A percentile compares a stretch with the other conserved stretches of the same genome.
phyloP scores from a whole-genome alignment of 2,797 vertebrate species.

The Chloroceryle amazona region DNA sequence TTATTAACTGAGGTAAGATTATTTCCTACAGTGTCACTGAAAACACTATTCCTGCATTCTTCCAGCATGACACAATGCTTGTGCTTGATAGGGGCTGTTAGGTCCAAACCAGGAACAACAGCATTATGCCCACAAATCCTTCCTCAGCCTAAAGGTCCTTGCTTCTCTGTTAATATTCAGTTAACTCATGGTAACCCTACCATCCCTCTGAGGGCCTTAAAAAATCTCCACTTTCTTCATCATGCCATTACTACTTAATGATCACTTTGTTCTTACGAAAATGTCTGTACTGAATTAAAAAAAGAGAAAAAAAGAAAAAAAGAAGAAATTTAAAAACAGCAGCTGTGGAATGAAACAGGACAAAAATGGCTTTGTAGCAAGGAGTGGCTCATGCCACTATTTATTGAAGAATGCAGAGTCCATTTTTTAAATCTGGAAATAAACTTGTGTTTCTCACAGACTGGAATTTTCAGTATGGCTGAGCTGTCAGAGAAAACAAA shows the following conservation, averaged over 20 bases:
- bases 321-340: neutral
- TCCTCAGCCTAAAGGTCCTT: neutral
- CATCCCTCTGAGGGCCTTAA: neutral
- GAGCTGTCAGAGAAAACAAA: neutral
- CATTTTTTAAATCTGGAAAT: slow-evolving; percentile 21
- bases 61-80: slow-evolving; percentile 18
- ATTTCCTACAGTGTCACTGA: slow-evolving; percentile 1
- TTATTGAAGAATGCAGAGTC: slow-evolving; percentile 1
- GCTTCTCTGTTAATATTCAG: neutral
- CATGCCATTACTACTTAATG: neutral
- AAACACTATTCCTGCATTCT: slow-evolving; percentile 14
- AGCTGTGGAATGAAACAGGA: neutral
- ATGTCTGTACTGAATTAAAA: neutral
- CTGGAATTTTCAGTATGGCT: neutral
- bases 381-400: neutral
- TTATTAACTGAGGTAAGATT: slow-evolving; percentile 13
- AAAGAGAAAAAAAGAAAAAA: neutral
- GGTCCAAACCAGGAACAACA: neutral
- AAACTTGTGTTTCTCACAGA: neutral
- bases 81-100: slow-evolving; percentile 11
- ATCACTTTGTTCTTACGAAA: neutral
- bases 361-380: neutral
- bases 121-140: neutral
- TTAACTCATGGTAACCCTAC: neutral
- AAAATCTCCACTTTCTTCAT: neutral